Base-by-base conservation (phyloP, 2,797 vertebrate species). In the Sarcoramphus papa region DNA sequence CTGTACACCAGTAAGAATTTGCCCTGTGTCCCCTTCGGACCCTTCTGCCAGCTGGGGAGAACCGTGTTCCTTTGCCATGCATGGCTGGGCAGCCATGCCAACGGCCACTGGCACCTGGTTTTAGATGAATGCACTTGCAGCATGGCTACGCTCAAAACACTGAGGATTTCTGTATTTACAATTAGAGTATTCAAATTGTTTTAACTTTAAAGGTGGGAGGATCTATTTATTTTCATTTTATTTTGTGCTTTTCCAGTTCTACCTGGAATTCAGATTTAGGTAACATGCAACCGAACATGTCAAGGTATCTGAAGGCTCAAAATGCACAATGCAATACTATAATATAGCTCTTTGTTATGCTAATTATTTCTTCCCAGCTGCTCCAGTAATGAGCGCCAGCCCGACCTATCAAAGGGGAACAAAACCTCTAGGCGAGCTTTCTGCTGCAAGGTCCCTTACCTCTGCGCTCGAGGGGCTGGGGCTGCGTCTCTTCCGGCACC, bases 291-390 rank as follows among this genome's bases (percentile, higher is more conserved):
- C 21, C 3, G 6, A 93, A 94, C 0, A 6, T 78, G 86, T 97
- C 91, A 95, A 91, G 95, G 95, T 97, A 87, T 96, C 90, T 50
- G 37, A 94, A 95, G 88, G 96, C 93, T 97, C 92, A 50, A 90
- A 96, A 97, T 64, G 91, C 91, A 97, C 95, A 91, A 80, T 87
- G 85, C 92, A 48, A 97, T 96, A 73, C 95, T 95, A 45, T 47
- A 93, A 97, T 90, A 92, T 62, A 87, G 95, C 95, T 96, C 98
- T 98, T 98, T 98, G 98, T 98, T 97, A 98, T 98, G 98, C 96
- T 98, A 98, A 98, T 98, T 96, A 90, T 92, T 82, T 85, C 97
- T 97, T 97, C 95, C 97, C 98, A 98, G 98, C 98, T 96, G 97
- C 98, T 98, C 94, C 95, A 95, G 96, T 97, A 97, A 90, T 19